Base-by-base conservation (phyloP, 2,797 vertebrate species). In the Lacerta bilineata region DNA sequence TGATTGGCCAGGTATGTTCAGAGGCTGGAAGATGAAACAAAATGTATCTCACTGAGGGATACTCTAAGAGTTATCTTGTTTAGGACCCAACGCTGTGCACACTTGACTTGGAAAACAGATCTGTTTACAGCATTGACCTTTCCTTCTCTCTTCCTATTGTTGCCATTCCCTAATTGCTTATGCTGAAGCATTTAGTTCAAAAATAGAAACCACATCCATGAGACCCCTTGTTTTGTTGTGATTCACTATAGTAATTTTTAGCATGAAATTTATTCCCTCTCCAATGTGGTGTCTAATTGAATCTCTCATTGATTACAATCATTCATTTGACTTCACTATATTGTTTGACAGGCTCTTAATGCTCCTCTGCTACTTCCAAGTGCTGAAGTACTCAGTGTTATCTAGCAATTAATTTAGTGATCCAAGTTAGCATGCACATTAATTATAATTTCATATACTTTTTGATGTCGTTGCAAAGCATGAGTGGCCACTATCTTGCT, bases 281-380 rank as follows among this genome's bases (percentile, higher is more conserved):
- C 86, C 66, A 88, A 90, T 92, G 88, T 8, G 7, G 79, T 89
- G 83, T 91, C 92, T 94, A 93, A 96, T 95, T 96, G 94, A 93
- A 96, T 95, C 89, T 95, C 93, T 90, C 92, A 93, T 87, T 94
- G 94, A 94, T 93, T 94, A 80, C 79, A n/a, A 79, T 43, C 50
- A 87, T 93, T 95, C 86, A n/a, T 55, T 95, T 91, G 92, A 94
- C 95, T 80, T 66, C 41, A 91, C 69, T 89, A 87, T 72, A 95
- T 96, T 93, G 43, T 94, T 92, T 94, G 95, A 96, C 91, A 96
- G 91, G 86, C 93, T 94, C 94, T 95, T 94, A 95, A 95, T 0
- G 75, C 95, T 89, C 94, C 95, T 89, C 94, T 93, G 93, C 93
- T 95, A 94, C 93, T 90, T 91, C 88, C 86, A 91, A 94, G 88